A percentile compares a stretch with the other conserved stretches of the same genome.
These are phyloP conservation scores for Pediacus dermestoides DNA, from an alignment of 2,888 invertebrate species.

Conservation along the genomic window DNA sequence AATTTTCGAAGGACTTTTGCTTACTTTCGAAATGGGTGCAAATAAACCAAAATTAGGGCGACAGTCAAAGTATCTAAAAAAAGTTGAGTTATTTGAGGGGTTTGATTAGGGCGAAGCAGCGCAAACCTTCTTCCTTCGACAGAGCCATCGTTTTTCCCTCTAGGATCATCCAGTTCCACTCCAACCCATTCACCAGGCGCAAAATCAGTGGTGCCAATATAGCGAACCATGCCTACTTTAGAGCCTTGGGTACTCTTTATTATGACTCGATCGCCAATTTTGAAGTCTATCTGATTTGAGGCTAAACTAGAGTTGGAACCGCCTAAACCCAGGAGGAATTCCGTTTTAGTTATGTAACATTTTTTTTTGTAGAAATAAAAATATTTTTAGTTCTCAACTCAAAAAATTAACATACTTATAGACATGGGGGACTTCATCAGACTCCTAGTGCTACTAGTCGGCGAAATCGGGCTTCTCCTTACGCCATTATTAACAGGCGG, in stretches of 20 bases:
- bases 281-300: conserved; percentile 58
- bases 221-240: conserved; percentile 82
- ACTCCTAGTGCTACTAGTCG: conserved; percentile 42
- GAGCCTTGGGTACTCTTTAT: conserved; percentile 83
- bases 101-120: too few relatives aligned
- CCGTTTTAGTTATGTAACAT: background rate
- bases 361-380: too few relatives aligned
- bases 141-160: conserved; percentile 95
- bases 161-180: conserved; percentile 87
- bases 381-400: too few relatives aligned
- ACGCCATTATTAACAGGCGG: conserved; percentile 39
- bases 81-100: too few relatives aligned
- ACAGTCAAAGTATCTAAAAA: conserved; percentile 87
- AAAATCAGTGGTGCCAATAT: conserved; percentile 84
- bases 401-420: conserved; percentile 34
- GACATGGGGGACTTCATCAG: conserved; percentile 37
- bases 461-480: conserved; percentile 42
- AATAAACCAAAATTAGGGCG: conserved; percentile 88
- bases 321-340: conserved; percentile 41
- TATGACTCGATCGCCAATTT: conserved; percentile 87
- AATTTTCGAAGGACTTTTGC: conserved; percentile 74
- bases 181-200: conserved; percentile 95
- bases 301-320: conserved; percentile 53
- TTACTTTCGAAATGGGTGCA: conserved; percentile 87
- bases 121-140: conserved; percentile 84